Evolutionary conservation across 2,113 vertebrate species (phyloP), one percentile per base, ranked within the genome.

Genomic region (Perca flavescens): DNA sequence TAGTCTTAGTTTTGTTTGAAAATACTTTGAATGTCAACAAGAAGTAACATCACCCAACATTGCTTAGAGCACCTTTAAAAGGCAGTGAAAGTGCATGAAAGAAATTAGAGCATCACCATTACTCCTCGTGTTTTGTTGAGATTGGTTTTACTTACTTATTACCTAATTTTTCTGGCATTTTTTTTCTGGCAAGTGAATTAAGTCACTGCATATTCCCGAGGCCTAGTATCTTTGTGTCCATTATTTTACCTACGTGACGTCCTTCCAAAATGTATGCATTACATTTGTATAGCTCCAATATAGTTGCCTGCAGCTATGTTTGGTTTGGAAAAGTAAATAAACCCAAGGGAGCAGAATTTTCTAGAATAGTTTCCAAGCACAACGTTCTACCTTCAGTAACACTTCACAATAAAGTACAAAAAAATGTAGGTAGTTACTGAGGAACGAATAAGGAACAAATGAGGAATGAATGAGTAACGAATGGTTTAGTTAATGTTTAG

Each of bases 241-340:
- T 63, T 68, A 80, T 61, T 66, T 52, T n/a, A 65, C 4, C 47
- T 19, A 43, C 0, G 0, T 62, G 53, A 72, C 15, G 7, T 60
- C 49, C 36, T 49, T 49, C 25, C 3, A 50, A 77, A 73, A 25
- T 34, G 40, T 50, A 12, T 47, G 16, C 16, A 43, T 47, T 10
- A n/a, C 40, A 13, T 16, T 65, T 79, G 34, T 60, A 31, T n/a
- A 47, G 21, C 12, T 63, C 17, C 62, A 50, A n/a, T 7, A 46
- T 2, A 46, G 22, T 66, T 56, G 67, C 77, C 40, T 40, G 60
- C 65, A 50, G 66, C 73, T 21, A 19, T 49, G 31, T 65, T 63
- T 61, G 6, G 22, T 46, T 71, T 49, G 13, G 50, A 64, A 36
- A 58, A 43, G 13, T 49, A 56, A 34, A 70, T 47, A 69, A 63